These are phyloP conservation scores for Thamnaconus septentrionalis DNA, from an alignment of 2,113 vertebrate species.

Conservation along the genomic window DNA sequence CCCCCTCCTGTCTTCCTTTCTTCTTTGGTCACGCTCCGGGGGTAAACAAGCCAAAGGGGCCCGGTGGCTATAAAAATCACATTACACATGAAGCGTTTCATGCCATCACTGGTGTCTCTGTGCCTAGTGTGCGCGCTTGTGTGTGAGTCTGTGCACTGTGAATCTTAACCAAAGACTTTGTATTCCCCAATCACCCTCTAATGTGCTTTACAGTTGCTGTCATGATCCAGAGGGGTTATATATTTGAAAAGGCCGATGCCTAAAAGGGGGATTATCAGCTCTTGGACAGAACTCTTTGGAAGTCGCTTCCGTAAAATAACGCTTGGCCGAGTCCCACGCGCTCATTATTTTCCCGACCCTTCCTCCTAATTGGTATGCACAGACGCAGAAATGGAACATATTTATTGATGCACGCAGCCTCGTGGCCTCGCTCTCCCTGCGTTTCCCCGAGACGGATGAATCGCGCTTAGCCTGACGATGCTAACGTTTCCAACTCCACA, in stretches of 20 bases:
- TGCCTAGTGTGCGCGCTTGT: conserved; percentile 22
- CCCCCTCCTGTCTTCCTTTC: conserved; percentile 5
- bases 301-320: too few species aligned
- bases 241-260: conserved; percentile 20
- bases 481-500: too few species aligned
- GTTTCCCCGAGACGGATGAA: too few species aligned
- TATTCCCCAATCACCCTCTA: conserved; percentile 36
- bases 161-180: conserved; percentile 47
- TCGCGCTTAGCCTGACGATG: too few species aligned
- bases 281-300: background rate
- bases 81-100: conserved; percentile 62
- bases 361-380: too few species aligned
- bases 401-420: too few species aligned
- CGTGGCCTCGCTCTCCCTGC: too few species aligned
- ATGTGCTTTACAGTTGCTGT: conserved; percentile 42
- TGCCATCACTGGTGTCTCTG: conserved; percentile 29
- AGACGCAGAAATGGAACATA: too few species aligned
- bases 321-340: too few species aligned
- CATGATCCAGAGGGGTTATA: conserved; percentile 18
- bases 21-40: conserved; percentile 56
- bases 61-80: conserved; percentile 58
- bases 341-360: too few species aligned
- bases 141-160: conserved; percentile 29
- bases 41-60: conserved; percentile 71
- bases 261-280: background rate